Evolutionary conservation across 35 echinoderm and acorn worm genomes (phyloP).

Genomic region (Ophioderma brevispina): DNA sequence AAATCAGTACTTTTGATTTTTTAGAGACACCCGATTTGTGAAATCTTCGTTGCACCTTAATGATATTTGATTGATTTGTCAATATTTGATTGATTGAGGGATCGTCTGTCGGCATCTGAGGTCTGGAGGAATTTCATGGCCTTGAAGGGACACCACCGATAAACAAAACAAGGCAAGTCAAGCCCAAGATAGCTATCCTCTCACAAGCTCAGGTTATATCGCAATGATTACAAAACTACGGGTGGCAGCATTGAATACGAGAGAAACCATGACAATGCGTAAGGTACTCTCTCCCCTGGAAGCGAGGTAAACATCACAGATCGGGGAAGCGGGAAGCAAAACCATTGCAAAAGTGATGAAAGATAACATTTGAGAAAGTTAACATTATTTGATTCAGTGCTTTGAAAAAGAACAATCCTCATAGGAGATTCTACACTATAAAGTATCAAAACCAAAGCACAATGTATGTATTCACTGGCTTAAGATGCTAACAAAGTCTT

Average conservation of each 20-base stretch:
- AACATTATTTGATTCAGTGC: no score
- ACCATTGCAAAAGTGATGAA: no score
- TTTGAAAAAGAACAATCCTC: no score
- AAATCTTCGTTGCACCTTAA: background rate
- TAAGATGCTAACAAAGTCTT: no score
- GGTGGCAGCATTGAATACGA: constrained; percentile 2
- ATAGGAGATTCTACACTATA: no score
- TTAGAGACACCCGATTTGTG: no score
- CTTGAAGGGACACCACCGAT: no score
- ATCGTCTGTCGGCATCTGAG: constrained; percentile 58
- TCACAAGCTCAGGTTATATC: constrained; percentile 52
- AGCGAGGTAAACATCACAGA: background rate
- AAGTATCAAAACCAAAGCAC: no score
- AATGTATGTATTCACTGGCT: no score
- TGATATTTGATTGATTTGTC: background rate
- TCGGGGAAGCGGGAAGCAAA: background rate
- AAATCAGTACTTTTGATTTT: no score
- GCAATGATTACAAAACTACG: constrained; percentile 66
- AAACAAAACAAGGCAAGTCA: constrained; percentile 32
- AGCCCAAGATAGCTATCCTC: background rate
- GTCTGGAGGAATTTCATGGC: constrained; percentile 60
- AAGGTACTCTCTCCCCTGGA: constrained; percentile 13
- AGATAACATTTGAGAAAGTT: no score
- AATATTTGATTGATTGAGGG: constrained; percentile 35
- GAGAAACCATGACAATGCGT: constrained; percentile 5